Evolutionary conservation across 2,113 vertebrate genomes (phyloP).

Genomic region (Eleginops maclovinus): DNA sequence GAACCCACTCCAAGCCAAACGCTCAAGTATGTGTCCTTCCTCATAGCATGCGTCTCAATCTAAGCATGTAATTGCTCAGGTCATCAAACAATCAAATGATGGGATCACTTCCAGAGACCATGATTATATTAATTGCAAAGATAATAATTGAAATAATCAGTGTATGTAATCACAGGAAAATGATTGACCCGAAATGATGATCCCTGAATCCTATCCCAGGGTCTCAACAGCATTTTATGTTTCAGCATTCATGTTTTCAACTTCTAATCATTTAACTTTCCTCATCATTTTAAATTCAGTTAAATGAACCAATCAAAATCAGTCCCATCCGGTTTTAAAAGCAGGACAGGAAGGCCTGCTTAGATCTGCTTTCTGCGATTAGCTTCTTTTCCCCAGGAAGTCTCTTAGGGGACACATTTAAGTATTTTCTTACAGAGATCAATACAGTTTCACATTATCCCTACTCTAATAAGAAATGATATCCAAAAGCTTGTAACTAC

Average conservation of each 20-base stretch:
- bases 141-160: not conserved
- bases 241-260: conserved; percentile 3
- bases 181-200: no score
- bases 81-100: conserved; percentile 17
- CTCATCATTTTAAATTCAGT: conserved; percentile 22
- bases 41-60: not conserved
- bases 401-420: not conserved
- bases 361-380: conserved; percentile 11
- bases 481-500: not conserved
- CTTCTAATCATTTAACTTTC: not conserved
- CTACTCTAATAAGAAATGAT: not conserved
- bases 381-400: not conserved
- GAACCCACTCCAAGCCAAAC: conserved; percentile 54
- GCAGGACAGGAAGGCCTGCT: conserved; percentile 43
- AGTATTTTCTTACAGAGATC: not conserved
- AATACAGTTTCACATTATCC: not conserved
- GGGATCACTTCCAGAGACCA: not conserved
- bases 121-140: conserved; percentile 18
- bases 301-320: conserved; percentile 23
- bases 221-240: not conserved
- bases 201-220: not conserved
- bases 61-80: not conserved
- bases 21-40: conserved; percentile 67
- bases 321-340: not conserved
- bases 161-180: not conserved